Conservation (phyloP, 2,113 vertebrate genomes). For the Lycaon pictus region DNA sequence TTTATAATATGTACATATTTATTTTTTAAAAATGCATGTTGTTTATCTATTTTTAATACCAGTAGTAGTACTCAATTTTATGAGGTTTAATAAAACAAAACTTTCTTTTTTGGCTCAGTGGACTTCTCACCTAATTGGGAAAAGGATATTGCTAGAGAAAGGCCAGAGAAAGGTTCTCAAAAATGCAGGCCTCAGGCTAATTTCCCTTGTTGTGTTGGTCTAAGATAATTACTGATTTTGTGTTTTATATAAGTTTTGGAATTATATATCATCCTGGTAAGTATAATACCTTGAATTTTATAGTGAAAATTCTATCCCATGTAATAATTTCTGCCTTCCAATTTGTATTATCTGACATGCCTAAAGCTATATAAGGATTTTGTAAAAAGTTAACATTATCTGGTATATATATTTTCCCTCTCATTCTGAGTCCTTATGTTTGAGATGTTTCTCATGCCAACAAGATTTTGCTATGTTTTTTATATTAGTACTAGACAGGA, state of each 20-base stretch:
- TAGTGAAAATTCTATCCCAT: not conserved
- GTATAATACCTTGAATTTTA: not conserved
- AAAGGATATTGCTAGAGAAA: not conserved
- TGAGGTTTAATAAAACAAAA: not conserved
- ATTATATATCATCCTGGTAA: not conserved
- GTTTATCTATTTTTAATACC: not conserved
- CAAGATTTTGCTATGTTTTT: not conserved
- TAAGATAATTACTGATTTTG: not conserved
- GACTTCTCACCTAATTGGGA: not conserved
- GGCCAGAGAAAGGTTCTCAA: not conserved
- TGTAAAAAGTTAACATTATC: not conserved
- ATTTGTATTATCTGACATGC: not conserved
- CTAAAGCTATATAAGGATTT: not conserved
- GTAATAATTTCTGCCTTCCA: not conserved
- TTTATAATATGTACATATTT: not conserved
- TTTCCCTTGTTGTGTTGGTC: not conserved
- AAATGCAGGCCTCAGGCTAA: too few species aligned
- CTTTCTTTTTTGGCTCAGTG: not conserved
- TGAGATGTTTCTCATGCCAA: not conserved
- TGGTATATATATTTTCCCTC: not conserved
- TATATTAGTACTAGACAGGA: not conserved
- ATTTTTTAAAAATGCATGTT: not conserved
- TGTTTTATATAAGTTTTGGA: not conserved
- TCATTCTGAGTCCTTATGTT: not conserved
- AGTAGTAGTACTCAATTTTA: not conserved